These are phyloP conservation scores for Hylia prasina DNA, from an alignment of 2,113 vertebrate genomes.

Conservation along the genomic window DNA sequence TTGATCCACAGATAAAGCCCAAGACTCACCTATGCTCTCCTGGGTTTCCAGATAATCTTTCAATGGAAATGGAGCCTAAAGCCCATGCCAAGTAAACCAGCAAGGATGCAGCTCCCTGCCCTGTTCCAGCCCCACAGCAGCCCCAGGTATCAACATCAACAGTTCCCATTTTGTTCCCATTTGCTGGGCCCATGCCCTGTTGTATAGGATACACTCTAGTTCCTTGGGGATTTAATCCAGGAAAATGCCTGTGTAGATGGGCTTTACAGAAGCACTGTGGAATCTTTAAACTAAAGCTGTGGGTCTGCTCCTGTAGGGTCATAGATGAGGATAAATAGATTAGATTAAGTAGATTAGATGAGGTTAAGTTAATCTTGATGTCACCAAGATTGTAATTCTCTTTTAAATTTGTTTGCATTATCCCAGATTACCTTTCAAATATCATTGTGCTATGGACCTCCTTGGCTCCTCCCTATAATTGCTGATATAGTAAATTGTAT, in stretches of 20 bases:
- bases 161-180: neutral
- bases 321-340: neutral
- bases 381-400: neutral
- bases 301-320: neutral
- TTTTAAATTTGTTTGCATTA: neutral
- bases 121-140: neutral
- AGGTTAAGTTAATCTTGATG: neutral
- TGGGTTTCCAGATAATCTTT: neutral
- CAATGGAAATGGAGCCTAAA: neutral
- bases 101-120: neutral
- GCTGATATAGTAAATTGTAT: neutral
- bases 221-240: neutral
- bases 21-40: neutral
- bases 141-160: neutral
- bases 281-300: neutral
- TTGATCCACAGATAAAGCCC: neutral
- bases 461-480: neutral
- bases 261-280: accelerated
- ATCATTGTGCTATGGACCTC: neutral
- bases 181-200: too few relatives aligned
- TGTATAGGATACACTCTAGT: neutral
- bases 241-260: neutral
- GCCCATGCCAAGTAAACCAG: neutral
- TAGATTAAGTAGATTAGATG: too few relatives aligned
- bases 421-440: neutral